Base-by-base conservation (phyloP, 2,888 invertebrate species). In the Xestia xanthographa region DNA sequence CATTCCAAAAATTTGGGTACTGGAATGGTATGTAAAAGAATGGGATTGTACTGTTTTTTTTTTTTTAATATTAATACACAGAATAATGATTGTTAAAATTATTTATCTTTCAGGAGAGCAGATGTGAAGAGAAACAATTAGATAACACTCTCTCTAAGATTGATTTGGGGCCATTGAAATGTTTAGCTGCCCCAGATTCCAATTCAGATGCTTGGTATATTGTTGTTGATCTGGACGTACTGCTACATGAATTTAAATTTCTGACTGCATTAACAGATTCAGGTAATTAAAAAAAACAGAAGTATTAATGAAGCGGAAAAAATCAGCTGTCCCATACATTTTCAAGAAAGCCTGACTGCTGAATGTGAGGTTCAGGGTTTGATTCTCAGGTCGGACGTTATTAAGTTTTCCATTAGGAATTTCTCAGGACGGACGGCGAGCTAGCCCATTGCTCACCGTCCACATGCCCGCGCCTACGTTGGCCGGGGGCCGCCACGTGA, bases 201-300 rank as follows among this genome's bases (percentile, higher is more conserved):
- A 81, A 88, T 67, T 38, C 80, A 58, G 86, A 90, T 66, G 84
- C 83, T 45, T 95, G 94, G 94, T 94, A 91, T 82, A 92, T 96
- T 79, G 92, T 95, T 12, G 90, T 92, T 14, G 95, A 95, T 83
- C 88, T 89, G 29, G 89, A 89, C 83, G 91, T 94, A 6, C 84
- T 95, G 50, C 83, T 94, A 11, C 79, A 91, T 34, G 91, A 94
- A 83, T 90, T 91, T 75, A 89, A 87, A 48, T 92, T 94, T 77
- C 84, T 96, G 48, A 91, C 86, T 72, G 87, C 87, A 41, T 77
- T 95, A 45, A 86, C 92, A 9, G 88, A 91, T 79, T 91, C 94
- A 88, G 95, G 96, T 95, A 89, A 88, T 56, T 38, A 26, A 53
- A n/a, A 14, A 67, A 38, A 67, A 29, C 20, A 50, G 6, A 45